Evolutionary conservation across 2,888 invertebrate genomes (phyloP), one percentile per base, ranked within the genome.

Genomic region (Aporophyla nigra): DNA sequence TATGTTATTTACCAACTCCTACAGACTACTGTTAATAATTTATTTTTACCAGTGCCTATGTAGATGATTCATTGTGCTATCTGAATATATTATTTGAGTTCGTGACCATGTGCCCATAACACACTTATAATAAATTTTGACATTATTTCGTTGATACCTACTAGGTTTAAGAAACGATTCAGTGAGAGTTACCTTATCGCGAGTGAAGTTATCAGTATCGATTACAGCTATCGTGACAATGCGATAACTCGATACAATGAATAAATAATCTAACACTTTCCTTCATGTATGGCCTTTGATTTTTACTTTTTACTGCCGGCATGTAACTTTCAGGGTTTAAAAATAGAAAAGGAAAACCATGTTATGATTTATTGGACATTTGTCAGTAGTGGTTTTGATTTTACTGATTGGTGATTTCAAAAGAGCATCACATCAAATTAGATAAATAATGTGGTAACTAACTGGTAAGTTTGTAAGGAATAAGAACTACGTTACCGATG

Each of bases 191-290:
- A 78, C 79, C 79, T 91, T 93, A 94, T 94, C 93, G 76, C 80
- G 77, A 89, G 87, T 89, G 86, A 87, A 90, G 78, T 92, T 94
- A 94, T 95, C 94, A 91, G 82, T 91, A 92, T 93, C 90, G 94
- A 95, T 95, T 94, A 94, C 90, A 87, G 87, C 73, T 95, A 94
- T 94, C 94, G 90, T 88, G 91, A 91, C 91, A 90, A 87, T 80
- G 86, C 87, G 93, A 94, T 94, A 94, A 89, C 87, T 85, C 79
- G 88, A 91, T 88, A 90, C 87, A 88, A 90, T 89, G 87, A 87
- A 87, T 87, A 89, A 88, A 89, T 88, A 86, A 85, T 86, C 78
- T 73, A 80, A 89, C 80, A 87, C 86, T 90, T 90, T 88, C 88
- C 77, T 88, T 88, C 82, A 76, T 76, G 63, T 83, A 74, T 65